phyloP scores from a whole-genome alignment of 2,113 vertebrate genomes.

The Octodon degus region DNA sequence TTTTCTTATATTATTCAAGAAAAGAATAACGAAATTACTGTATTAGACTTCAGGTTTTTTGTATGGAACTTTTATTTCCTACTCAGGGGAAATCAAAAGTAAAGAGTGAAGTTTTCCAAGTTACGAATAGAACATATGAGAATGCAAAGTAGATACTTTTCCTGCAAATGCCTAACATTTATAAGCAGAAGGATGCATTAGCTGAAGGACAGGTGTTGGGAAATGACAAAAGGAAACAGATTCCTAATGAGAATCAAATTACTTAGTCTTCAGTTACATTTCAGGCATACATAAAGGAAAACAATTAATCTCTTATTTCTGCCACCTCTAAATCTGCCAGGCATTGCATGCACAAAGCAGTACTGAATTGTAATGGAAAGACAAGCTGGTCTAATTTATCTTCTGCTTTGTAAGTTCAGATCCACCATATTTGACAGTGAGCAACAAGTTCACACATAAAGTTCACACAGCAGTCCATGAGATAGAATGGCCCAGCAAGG shows the following conservation, averaged over 20 bases:
- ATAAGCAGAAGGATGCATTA: slow-evolving; percentile 58
- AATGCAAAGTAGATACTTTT: slow-evolving; percentile 30
- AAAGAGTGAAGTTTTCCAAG: slow-evolving; percentile 50
- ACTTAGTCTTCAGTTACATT: slow-evolving; percentile 53
- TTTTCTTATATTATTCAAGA: background rate
- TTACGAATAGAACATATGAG: background rate
- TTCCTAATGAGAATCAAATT: slow-evolving; percentile 74
- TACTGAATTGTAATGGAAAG: slow-evolving; percentile 62
- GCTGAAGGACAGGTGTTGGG: slow-evolving; percentile 37
- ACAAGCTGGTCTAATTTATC: background rate
- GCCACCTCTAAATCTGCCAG: slow-evolving; percentile 61
- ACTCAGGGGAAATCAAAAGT: background rate
- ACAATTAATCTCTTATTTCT: slow-evolving; percentile 73
- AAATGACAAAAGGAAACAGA: slow-evolving; percentile 69
- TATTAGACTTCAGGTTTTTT: background rate
- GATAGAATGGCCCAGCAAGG: background rate
- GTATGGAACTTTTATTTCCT: slow-evolving; percentile 11
- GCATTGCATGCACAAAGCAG: slow-evolving; percentile 28
- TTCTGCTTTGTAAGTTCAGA: background rate
- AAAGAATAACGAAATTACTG: background rate
- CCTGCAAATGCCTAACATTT: slow-evolving; percentile 46
- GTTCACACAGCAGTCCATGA: background rate
- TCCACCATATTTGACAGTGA: background rate
- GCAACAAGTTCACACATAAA: background rate
- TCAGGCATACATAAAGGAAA: slow-evolving; percentile 72